A percentile compares a stretch with the other conserved stretches of the same genome.
These are phyloP conservation scores for Phrynocephalus guinanensis DNA, from an alignment of 2,797 vertebrate genomes.

Conservation along the genomic window DNA sequence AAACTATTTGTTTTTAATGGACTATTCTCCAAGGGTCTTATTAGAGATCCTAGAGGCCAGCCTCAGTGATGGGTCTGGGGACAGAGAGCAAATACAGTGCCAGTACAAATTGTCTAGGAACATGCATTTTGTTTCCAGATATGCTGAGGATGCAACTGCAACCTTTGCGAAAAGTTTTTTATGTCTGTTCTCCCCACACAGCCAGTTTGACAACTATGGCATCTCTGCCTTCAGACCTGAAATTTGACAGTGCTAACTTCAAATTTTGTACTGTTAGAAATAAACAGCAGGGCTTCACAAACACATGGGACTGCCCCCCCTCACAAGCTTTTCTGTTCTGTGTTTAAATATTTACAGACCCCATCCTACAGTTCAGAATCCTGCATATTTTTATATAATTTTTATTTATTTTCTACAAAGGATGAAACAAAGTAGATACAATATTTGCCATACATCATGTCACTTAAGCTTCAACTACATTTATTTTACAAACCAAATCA, in stretches of 20 bases:
- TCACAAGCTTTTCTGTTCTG: no score
- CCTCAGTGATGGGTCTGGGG: not conserved
- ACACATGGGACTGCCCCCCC: not conserved
- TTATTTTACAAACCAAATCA: no score
- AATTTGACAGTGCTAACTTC: not conserved
- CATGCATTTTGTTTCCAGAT: not conserved
- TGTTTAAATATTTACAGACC: not conserved
- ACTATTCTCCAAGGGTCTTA: not conserved
- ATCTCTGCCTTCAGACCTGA: not conserved
- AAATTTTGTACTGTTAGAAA: not conserved
- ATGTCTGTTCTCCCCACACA: not conserved
- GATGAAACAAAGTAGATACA: no score
- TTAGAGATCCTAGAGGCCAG: slow-evolving; percentile 18
- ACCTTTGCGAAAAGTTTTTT: slow-evolving; percentile 20
- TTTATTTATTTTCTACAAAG: no score
- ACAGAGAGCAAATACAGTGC: not conserved
- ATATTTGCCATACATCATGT: no score
- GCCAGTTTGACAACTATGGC: not conserved
- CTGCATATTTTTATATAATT: not conserved
- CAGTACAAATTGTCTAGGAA: not conserved
- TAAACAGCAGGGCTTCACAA: not conserved
- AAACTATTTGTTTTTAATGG: slow-evolving; percentile 33
- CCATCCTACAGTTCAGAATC: not conserved
- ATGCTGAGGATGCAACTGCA: slow-evolving; percentile 9
- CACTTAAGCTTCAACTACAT: no score